Base-by-base conservation (phyloP, 1,140 invertebrate species). In the Paralvinella palmiformis region DNA sequence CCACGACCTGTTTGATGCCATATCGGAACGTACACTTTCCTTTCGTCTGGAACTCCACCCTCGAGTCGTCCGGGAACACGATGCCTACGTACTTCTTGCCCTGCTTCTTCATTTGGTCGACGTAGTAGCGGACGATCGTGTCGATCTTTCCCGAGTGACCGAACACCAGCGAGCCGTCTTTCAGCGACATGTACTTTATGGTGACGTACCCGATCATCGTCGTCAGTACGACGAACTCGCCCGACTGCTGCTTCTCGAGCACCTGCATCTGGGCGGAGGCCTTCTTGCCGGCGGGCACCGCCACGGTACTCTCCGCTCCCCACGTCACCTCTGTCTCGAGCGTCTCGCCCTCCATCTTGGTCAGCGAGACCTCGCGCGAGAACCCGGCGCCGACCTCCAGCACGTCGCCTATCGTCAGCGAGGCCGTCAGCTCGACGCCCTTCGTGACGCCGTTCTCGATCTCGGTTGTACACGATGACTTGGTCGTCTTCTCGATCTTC, bases 311-410 rank as follows among this genome's bases (percentile, higher is more conserved):
- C 59, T 76, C 73, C 35, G 77, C 71, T 20, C 66, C 73, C 77
- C 77, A 78, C 6, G 68, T 67, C n/a, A 78, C 66, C 36, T 64
- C 63, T 56, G 78, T 75, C 10, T 72, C 69, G 53, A 77, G 72
- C 13, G 67, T 69, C 45, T 79, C 74, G 55, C 79, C 75, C 27
- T 65, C 67, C 24, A 63, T 67, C 36, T 67, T 58, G 36, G 41
- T 59, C 36, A 72, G 33, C 36, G 44, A 61, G 1, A 72, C 62
- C 36, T 72, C 69, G n/a, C 59, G 44, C 17, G 79, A 78, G 64
- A 78, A 78, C 17, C 73, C 75, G 22, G 74, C 75, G 60, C 78
- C 78, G 24, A 76, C 58, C 57, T 78, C 75, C n/a, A 72, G 71
- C 31, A 78, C 63, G 66, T 64, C 66, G 77, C 77, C 73, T 24